Percentiles rank a stretch among this genome's conserved stretches.
Conservation (phyloP, 23 tunicate genomes). For the Oikopleura albicans region DNA sequence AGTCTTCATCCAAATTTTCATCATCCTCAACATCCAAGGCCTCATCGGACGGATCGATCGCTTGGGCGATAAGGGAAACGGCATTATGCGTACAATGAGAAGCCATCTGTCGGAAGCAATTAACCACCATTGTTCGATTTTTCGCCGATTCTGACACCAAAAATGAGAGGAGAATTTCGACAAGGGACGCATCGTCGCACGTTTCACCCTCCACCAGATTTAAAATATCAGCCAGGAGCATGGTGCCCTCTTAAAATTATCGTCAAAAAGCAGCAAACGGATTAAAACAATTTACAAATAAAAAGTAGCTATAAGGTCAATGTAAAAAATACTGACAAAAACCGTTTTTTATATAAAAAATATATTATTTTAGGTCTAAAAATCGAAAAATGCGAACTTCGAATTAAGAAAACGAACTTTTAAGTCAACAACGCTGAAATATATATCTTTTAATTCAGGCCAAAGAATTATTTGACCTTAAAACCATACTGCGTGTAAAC, state of each 20-base stretch:
- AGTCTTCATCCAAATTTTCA: neutral
- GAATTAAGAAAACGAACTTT: no score
- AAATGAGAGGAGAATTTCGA: neutral
- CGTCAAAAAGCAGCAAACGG: no score
- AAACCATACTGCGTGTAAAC: no score
- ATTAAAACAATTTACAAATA: no score
- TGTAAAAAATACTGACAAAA: no score
- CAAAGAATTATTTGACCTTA: no score
- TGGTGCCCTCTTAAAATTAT: neutral
- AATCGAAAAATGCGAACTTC: no score
- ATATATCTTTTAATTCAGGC: no score
- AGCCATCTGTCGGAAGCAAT: neutral
- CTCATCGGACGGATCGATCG: neutral
- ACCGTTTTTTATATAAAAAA: no score
- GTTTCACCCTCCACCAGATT: neutral
- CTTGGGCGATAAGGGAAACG: neutral
- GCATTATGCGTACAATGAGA: neutral
- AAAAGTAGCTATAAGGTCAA: no score
- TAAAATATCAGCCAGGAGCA: neutral
- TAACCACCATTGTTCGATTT: neutral
- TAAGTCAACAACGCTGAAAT: no score
- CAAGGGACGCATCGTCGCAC: neutral
- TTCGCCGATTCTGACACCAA: neutral
- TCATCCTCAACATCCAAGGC: slow-evolving; percentile 5
- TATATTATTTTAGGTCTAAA: no score